These are phyloP conservation scores for Zootoca vivipara DNA, from an alignment of 2,113 vertebrate genomes.

Conservation along the genomic window DNA sequence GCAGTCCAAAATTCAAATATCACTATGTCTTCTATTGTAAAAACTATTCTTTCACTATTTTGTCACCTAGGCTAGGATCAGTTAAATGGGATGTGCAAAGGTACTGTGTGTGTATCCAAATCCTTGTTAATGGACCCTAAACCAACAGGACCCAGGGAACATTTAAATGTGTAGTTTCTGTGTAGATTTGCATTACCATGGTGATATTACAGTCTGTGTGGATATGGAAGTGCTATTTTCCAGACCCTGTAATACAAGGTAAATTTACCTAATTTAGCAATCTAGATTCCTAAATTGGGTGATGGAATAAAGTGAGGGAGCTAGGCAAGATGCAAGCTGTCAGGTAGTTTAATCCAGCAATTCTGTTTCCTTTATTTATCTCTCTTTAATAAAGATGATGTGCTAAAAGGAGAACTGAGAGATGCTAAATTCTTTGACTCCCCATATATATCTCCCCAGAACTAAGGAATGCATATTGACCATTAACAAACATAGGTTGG, in stretches of 20 bases:
- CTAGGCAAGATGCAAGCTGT: not conserved
- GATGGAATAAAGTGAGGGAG: not conserved
- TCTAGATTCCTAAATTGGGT: slow-evolving; percentile 7
- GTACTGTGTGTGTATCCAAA: not conserved
- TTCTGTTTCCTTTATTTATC: not conserved
- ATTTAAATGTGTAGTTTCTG: slow-evolving; percentile 6
- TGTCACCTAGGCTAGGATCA: not conserved
- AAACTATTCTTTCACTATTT: not conserved
- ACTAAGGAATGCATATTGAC: not conserved
- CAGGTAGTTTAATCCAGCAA: not conserved
- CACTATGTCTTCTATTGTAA: not conserved
- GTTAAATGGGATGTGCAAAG: not conserved
- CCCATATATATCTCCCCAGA: not conserved
- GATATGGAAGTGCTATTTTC: not conserved
- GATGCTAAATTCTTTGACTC: not conserved
- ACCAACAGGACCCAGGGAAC: not conserved
- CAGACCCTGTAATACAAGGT: slow-evolving; percentile 3
- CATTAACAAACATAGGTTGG: not conserved
- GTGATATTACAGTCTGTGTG: not conserved
- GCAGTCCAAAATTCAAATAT: not conserved
- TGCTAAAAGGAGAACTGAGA: not conserved
- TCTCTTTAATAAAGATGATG: not conserved
- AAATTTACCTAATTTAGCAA: slow-evolving; percentile 26
- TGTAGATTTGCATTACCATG: slow-evolving; percentile 17
- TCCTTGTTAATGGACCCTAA: slow-evolving; percentile 17